These are phyloP conservation scores for Patella ulyssiponensis DNA, from an alignment of 2,888 invertebrate genomes.

Conservation along the genomic window DNA sequence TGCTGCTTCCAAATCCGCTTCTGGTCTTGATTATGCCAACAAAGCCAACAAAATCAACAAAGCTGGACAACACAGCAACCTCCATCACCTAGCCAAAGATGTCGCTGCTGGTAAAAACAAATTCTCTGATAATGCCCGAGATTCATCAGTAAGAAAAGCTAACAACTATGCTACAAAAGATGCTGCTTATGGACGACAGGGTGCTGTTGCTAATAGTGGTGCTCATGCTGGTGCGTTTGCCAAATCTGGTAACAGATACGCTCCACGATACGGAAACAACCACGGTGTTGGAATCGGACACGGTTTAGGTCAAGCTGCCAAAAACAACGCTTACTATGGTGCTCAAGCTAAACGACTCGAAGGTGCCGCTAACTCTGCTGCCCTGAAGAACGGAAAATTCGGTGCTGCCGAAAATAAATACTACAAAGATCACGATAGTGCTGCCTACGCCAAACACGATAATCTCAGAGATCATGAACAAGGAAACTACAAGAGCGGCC, in stretches of 20 bases:
- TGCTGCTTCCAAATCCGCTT: slow-evolving; percentile 34
- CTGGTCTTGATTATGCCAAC: slow-evolving; percentile 33
- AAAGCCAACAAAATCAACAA: slow-evolving; percentile 31
- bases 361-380: not conserved
- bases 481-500: not conserved
- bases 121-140: slow-evolving; percentile 30
- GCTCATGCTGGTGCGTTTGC: slow-evolving; percentile 22
- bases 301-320: not conserved
- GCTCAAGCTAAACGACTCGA: not conserved
- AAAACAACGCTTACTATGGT: not conserved
- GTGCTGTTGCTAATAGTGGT: slow-evolving; percentile 29
- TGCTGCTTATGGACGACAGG: slow-evolving; percentile 32
- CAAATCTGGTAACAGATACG: not conserved
- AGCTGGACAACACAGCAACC: slow-evolving; percentile 34
- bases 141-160: slow-evolving; percentile 30
- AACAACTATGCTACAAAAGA: slow-evolving; percentile 36
- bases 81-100: slow-evolving; percentile 29
- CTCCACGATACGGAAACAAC: not conserved
- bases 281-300: not conserved
- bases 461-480: slow-evolving; percentile 12
- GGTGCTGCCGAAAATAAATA: slow-evolving; percentile 7
- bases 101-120: slow-evolving; percentile 31
- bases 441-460: slow-evolving; percentile 4
- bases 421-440: slow-evolving; percentile 7
- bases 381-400: not conserved